phyloP scores from a whole-genome alignment of 37 sponge, comb jelly and placozoan species.

The Chondrosia reniformis region DNA sequence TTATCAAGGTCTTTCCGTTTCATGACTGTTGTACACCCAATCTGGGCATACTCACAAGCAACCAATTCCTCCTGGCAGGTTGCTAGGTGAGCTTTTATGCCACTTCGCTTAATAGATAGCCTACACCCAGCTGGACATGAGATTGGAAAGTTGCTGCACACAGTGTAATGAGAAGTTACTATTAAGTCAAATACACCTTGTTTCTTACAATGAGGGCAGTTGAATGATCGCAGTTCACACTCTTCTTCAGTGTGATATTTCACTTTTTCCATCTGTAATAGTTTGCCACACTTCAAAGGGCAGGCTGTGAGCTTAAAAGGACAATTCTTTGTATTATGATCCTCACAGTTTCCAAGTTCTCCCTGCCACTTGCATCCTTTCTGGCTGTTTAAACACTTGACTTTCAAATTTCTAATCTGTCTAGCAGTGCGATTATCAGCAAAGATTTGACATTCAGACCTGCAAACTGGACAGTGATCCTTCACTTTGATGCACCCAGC shows the following conservation, averaged over 20 bases:
- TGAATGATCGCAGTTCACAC: background rate
- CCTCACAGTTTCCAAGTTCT: constrained; percentile 1
- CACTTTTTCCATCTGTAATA: background rate
- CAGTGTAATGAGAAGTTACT: background rate
- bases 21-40: constrained; percentile 30
- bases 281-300: background rate
- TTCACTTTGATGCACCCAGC: constrained; percentile 1
- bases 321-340: background rate
- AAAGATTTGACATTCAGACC: background rate
- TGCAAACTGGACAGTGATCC: background rate
- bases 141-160: constrained; percentile 7
- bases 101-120: background rate
- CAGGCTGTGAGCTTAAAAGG: background rate
- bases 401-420: background rate
- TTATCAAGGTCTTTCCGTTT: background rate
- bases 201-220: constrained; percentile 11
- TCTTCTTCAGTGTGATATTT: background rate
- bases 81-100: constrained; percentile 7
- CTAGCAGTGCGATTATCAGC: constrained; percentile 3
- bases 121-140: constrained; percentile 15
- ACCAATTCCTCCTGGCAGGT: constrained; percentile 25
- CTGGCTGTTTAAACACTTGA: constrained; percentile 16
- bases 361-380: constrained; percentile 40
- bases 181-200: background rate
- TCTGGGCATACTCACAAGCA: constrained; percentile 39